Evolutionary conservation across 1,140 invertebrate genomes (phyloP).

Genomic region (Zaprionus africanus): DNA sequence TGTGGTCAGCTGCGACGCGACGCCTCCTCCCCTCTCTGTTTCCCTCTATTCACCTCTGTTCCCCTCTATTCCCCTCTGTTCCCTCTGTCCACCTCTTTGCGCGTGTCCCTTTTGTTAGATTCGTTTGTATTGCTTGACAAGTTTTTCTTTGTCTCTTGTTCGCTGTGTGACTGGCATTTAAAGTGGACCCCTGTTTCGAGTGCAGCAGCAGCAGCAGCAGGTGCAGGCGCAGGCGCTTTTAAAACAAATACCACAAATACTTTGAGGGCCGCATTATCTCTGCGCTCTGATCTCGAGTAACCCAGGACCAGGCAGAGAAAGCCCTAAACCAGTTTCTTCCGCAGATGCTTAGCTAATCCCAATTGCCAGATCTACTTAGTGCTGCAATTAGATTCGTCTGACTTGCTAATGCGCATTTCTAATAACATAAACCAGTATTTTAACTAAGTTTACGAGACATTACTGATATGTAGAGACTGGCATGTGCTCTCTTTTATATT

Average conservation of each 20-base stretch:
- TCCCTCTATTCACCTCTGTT: not conserved
- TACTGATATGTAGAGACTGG: not conserved
- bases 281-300: conserved; percentile 27
- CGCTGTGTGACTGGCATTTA: conserved; percentile 70
- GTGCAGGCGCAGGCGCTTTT: conserved; percentile 69
- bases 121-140: conserved; percentile 56
- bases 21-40: not conserved
- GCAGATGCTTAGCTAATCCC: conserved; percentile 58
- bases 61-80: conserved; percentile 1
- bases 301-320: conserved; percentile 18
- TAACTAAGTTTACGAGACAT: not conserved
- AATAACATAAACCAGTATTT: conserved; percentile 7
- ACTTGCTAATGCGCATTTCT: not conserved
- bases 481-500: too few species aligned
- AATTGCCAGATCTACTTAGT: conserved; percentile 28
- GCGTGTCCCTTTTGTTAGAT: conserved; percentile 66
- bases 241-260: conserved; percentile 70
- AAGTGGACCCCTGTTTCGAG: conserved; percentile 39
- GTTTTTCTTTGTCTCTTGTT: conserved; percentile 60
- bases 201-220: conserved; percentile 51
- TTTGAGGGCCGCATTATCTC: conserved; percentile 40
- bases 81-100: not conserved
- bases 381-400: conserved; percentile 15
- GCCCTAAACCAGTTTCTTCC: conserved; percentile 56
- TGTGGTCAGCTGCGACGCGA: conserved; percentile 20